These are phyloP conservation scores for Spongia lamella DNA, from an alignment of 37 sponge, comb jelly and placozoan species.

Conservation along the genomic window DNA sequence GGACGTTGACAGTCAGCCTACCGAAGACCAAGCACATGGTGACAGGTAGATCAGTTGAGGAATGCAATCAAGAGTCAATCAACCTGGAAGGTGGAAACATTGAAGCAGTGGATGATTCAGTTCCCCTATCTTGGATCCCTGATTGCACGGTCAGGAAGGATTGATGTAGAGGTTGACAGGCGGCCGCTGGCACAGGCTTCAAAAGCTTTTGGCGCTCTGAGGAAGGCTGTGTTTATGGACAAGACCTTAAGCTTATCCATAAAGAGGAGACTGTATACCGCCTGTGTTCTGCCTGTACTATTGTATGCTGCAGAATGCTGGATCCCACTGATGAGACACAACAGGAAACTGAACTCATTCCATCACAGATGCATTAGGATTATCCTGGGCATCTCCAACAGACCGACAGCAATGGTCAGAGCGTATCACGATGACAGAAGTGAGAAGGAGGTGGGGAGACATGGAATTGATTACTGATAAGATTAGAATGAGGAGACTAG, in stretches of 20 bases:
- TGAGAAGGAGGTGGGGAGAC: slow-evolving; percentile 39
- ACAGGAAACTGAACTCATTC: slow-evolving; percentile 22
- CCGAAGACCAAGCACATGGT: slow-evolving; percentile 26
- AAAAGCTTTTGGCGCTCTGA: slow-evolving; percentile 28
- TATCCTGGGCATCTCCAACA: slow-evolving; percentile 29
- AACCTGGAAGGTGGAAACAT: neutral
- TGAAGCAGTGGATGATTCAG: slow-evolving; percentile 22
- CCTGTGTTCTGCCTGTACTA: slow-evolving; percentile 27
- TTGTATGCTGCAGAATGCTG: slow-evolving; percentile 35
- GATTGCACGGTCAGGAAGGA: slow-evolving; percentile 13
- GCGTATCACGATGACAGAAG: slow-evolving; percentile 19
- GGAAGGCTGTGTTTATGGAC: slow-evolving; percentile 32
- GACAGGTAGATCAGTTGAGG: slow-evolving; percentile 22
- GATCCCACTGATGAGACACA: slow-evolving; percentile 20
- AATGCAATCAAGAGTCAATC: neutral
- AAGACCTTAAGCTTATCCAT: slow-evolving; percentile 7
- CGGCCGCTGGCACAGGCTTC: slow-evolving; percentile 26
- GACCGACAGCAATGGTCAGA: slow-evolving; percentile 32
- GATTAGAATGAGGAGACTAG: slow-evolving; percentile 10
- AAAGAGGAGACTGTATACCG: slow-evolving; percentile 10
- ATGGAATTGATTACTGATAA: slow-evolving; percentile 1
- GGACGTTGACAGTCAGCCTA: slow-evolving; percentile 24
- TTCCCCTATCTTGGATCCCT: slow-evolving; percentile 23
- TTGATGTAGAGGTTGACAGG: slow-evolving; percentile 27
- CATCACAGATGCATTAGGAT: slow-evolving; percentile 42